phyloP scores from a whole-genome alignment of 2,113 vertebrate species.

The Hyaena hyaena region DNA sequence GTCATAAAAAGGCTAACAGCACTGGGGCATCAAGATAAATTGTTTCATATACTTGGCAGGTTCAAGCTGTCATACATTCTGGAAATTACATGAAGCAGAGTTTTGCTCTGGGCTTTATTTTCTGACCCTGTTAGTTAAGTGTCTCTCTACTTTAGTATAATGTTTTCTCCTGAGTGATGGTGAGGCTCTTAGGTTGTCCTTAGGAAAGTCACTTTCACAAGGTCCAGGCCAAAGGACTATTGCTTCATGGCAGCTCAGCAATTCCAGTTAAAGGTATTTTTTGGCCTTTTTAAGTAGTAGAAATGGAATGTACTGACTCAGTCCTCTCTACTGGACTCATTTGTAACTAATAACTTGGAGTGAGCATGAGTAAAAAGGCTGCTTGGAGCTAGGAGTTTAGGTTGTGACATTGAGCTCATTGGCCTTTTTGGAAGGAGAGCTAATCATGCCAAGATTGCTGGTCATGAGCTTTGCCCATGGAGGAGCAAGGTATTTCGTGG shows the following conservation, averaged over 20 bases:
- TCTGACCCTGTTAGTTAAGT: not conserved
- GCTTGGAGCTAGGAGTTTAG: not conserved
- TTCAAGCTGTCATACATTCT: not conserved
- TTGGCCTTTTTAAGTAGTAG: not conserved
- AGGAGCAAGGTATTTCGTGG: too few species aligned
- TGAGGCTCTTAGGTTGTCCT: not conserved
- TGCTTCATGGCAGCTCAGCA: not conserved
- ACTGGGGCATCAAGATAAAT: not conserved
- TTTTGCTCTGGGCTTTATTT: constrained; percentile 14
- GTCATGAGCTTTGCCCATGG: accelerated
- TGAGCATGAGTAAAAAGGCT: not conserved
- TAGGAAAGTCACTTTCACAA: not conserved
- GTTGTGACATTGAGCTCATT: accelerated
- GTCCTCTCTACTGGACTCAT: not conserved
- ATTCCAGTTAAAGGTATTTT: not conserved
- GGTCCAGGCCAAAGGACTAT: not conserved
- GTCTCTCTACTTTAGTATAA: not conserved
- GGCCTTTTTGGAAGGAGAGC: not conserved
- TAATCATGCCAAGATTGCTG: accelerated
- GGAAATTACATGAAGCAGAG: not conserved
- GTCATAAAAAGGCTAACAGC: not conserved
- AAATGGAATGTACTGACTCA: accelerated
- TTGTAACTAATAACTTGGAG: not conserved
- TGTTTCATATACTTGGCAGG: not conserved
- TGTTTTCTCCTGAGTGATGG: not conserved